These are phyloP conservation scores for Gymnocheta viridis DNA, from an alignment of 2,888 invertebrate species.

Conservation along the genomic window DNA sequence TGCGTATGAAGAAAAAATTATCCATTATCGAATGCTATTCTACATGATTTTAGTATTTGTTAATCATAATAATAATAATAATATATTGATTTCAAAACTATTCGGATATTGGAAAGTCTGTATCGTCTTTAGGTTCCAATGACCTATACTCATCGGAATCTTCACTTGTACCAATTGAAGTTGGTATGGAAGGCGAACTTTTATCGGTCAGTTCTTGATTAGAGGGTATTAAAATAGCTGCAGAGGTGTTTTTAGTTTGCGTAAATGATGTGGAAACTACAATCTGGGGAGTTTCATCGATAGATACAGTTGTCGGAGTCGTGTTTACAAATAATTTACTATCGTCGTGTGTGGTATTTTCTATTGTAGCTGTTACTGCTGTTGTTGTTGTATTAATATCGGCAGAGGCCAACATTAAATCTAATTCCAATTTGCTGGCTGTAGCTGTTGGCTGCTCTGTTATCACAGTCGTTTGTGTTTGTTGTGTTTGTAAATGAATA, in stretches of 20 bases:
- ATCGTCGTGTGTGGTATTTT: slow-evolving; percentile 41
- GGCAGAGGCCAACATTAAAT: slow-evolving; percentile 79
- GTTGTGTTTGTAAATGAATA: slow-evolving; percentile 52
- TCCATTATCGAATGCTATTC: slow-evolving; percentile 34
- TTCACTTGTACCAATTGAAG: slow-evolving; percentile 75
- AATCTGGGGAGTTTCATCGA: slow-evolving; percentile 43
- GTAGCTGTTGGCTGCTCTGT: slow-evolving; percentile 81
- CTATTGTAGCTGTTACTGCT: slow-evolving; percentile 24
- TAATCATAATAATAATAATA: slow-evolving; percentile 22
- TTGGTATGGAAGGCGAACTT: slow-evolving; percentile 72
- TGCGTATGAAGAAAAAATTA: slow-evolving; percentile 4
- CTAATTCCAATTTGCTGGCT: slow-evolving; percentile 77
- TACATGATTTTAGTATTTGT: slow-evolving; percentile 21
- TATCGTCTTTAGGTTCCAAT: slow-evolving; percentile 81
- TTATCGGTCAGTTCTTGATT: slow-evolving; percentile 50
- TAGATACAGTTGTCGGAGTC: slow-evolving; percentile 2
- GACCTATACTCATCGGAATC: slow-evolving; percentile 82
- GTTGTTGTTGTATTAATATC: slow-evolving; percentile 74
- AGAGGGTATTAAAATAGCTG: slow-evolving; percentile 47
- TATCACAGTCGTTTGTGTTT: slow-evolving; percentile 80
- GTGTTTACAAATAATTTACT: slow-evolving; percentile 14
- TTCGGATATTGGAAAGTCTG: slow-evolving; percentile 78
- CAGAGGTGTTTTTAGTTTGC: slow-evolving; percentile 64
- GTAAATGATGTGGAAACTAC: slow-evolving; percentile 65
- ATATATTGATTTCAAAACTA: slow-evolving; percentile 72